These are phyloP conservation scores for Aramus guarauna DNA, from an alignment of 2,113 vertebrate species.

Conservation along the genomic window DNA sequence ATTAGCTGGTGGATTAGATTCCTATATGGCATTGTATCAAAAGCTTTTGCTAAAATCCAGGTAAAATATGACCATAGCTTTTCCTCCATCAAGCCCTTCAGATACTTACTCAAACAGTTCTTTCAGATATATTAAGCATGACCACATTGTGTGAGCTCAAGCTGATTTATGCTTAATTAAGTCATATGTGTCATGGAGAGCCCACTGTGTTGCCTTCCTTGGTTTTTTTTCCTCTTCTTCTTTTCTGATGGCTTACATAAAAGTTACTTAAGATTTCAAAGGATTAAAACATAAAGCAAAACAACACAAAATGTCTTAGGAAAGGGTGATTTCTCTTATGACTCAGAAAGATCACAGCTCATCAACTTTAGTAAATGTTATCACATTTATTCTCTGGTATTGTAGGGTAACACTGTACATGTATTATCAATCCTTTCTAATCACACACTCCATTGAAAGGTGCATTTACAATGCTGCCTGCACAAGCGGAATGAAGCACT, in stretches of 20 bases:
- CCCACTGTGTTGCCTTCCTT: neutral
- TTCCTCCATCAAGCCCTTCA: slow-evolving; percentile 24
- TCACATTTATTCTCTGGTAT: neutral
- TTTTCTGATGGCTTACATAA: neutral
- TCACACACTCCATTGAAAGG: neutral
- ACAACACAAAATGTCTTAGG: neutral
- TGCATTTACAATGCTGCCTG: neutral
- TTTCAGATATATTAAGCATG: slow-evolving; percentile 11
- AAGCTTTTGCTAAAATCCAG: slow-evolving; percentile 49
- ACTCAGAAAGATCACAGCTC: neutral
- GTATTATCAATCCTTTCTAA: neutral
- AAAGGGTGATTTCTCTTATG: neutral
- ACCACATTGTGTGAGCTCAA: neutral
- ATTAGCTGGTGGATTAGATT: slow-evolving; percentile 39
- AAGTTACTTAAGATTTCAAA: neutral
- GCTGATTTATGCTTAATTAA: slow-evolving; percentile 15
- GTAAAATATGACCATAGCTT: slow-evolving; percentile 38
- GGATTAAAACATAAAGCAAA: neutral
- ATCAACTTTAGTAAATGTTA: neutral
- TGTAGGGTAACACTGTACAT: neutral
- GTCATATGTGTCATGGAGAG: neutral
- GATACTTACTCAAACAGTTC: slow-evolving; percentile 20
- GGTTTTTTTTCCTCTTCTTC: neutral
- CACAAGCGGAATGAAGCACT: neutral
- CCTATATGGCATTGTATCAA: neutral